Percentiles rank a stretch among this genome's conserved stretches.
These are phyloP conservation scores for Sycobia sp. DNA, from an alignment of 1,140 invertebrate genomes.

Conservation along the genomic window DNA sequence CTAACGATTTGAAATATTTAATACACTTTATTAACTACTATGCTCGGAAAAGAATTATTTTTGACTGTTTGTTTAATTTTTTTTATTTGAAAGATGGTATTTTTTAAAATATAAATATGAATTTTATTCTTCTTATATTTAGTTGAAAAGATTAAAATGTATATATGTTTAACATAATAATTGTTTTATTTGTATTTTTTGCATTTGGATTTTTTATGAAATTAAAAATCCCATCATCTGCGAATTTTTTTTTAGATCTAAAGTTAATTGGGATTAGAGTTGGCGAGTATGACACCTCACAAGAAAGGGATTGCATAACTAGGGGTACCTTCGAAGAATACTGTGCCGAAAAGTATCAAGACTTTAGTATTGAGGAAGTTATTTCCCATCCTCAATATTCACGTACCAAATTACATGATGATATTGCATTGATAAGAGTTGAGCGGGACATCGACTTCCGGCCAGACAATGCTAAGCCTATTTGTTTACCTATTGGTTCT, in stretches of 20 bases:
- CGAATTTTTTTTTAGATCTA: conserved; percentile 20
- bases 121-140: too few relatives aligned
- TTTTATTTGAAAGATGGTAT: too few relatives aligned
- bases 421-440: conserved; percentile 70
- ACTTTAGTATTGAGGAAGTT: conserved; percentile 63
- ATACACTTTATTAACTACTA: too few relatives aligned
- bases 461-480: conserved; percentile 59
- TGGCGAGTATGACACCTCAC: conserved; percentile 68
- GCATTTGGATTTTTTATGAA: too few relatives aligned
- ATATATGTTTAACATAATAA: too few relatives aligned
- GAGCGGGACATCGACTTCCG: conserved; percentile 59
- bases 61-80: too few relatives aligned
- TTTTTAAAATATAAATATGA: too few relatives aligned
- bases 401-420: conserved; percentile 58
- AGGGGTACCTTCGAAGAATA: conserved; percentile 46
- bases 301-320: conserved; percentile 66
- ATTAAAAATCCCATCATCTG: too few relatives aligned
- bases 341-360: conserved; percentile 66
- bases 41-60: too few relatives aligned
- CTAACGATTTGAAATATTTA: too few relatives aligned
- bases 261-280: conserved; percentile 60
- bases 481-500: conserved; percentile 65
- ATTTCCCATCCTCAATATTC: conserved; percentile 65
- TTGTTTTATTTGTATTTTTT: too few relatives aligned
- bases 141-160: too few relatives aligned